Percentiles rank a stretch among this genome's conserved stretches.
These are phyloP conservation scores for Triops cancriformis DNA, from an alignment of 1,140 invertebrate species.

Conservation along the genomic window DNA sequence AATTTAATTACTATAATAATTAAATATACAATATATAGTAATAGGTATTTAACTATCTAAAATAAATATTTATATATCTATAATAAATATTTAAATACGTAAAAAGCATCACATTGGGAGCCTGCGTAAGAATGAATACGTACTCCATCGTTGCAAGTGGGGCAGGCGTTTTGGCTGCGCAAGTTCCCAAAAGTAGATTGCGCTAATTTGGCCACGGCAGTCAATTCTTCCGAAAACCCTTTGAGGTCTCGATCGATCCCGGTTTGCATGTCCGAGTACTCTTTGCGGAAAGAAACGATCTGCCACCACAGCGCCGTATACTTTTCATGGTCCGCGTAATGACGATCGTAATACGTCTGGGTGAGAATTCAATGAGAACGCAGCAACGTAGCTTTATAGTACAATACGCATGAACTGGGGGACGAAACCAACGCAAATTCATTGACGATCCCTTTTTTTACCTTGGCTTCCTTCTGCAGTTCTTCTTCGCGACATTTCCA, in stretches of 20 bases:
- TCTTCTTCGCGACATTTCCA: neutral
- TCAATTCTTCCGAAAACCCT: neutral
- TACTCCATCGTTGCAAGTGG: neutral
- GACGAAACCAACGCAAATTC: too few species aligned
- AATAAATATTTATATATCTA: too few species aligned
- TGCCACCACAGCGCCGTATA: neutral
- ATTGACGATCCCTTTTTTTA: neutral
- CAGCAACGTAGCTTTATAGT: neutral
- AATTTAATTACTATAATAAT: too few species aligned
- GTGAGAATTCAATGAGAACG: neutral
- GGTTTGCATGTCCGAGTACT: neutral
- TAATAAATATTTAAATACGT: too few species aligned
- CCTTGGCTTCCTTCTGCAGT: neutral
- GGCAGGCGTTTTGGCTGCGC: neutral
- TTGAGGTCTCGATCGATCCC: neutral
- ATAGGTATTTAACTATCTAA: too few species aligned
- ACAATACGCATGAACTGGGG: too few species aligned
- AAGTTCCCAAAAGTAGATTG: neutral
- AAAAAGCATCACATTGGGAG: too few species aligned
- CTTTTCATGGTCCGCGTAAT: neutral
- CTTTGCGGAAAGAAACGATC: neutral
- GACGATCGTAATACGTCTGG: neutral
- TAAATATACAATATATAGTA: too few species aligned
- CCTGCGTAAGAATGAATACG: too few species aligned
- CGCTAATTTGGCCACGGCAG: neutral